Base-by-base conservation (phyloP, 2,113 vertebrate species). In the Centropristis striata region DNA sequence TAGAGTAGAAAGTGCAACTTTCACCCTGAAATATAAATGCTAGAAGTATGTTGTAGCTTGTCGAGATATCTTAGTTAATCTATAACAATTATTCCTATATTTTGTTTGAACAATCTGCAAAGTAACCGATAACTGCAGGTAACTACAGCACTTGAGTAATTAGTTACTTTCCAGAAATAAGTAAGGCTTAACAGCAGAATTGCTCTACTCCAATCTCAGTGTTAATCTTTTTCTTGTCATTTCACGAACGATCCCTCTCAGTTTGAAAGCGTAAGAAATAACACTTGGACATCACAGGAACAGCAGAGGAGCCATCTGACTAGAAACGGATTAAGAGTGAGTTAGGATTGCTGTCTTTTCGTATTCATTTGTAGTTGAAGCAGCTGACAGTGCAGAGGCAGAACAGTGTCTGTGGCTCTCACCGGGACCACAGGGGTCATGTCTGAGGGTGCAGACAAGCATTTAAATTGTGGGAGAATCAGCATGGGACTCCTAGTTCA, bases 231-330 rank as follows among this genome's bases (percentile, higher is more conserved):
- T 46, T 21, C 27, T 63, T 32, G 28, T 68, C 27, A 37, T 83
- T 81, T 51, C 47, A 76, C 25, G 15, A 75, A 47, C 36, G 42
- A 15, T 61, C 59, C n/a, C 37, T 50, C 58, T 58, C 55, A 70
- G 41, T 27, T 0, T 23, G 49, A 67, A 23, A 9, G 78, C 59
- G 88, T 90, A 18, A 89, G 32, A 86, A 86, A 8, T 60, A 25
- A 86, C 87, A 88, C 89, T 76, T 53, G 53, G 59, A 85, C 59
- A 85, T 90, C 79, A 84, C 78, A 89, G 83, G 73, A 71, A 78
- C 82, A 81, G 44, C 54, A 41, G 54, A 77, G 67, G 81, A 57
- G 80, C 32, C 69, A 32, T 63, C 28, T 71, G 61, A 78, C 49
- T 20, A 25, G 23, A 81, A 37, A 71, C 36, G 25, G 44, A 81